These are phyloP conservation scores for Trachymyrmex cornetzi DNA, from an alignment of 1,140 invertebrate species.

Conservation along the genomic window DNA sequence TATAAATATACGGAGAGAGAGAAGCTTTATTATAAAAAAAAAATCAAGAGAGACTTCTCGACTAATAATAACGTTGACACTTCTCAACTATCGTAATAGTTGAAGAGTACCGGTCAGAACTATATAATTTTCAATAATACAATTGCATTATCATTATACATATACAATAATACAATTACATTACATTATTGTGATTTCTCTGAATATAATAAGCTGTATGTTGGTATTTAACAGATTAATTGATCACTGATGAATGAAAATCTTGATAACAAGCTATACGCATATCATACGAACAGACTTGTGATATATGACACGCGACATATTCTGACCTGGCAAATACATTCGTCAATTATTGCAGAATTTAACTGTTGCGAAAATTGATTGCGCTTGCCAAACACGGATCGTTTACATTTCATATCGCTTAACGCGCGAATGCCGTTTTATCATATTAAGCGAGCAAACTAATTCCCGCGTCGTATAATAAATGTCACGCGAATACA, in stretches of 20 bases:
- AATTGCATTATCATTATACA: too few species aligned
- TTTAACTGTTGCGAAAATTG: constrained; percentile 65
- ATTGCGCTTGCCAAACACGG: constrained; percentile 50
- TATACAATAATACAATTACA: too few species aligned
- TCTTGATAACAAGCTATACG: constrained; percentile 37
- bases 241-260: constrained; percentile 10
- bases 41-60: background rate
- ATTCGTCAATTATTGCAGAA: constrained; percentile 61
- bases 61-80: too few species aligned
- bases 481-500: constrained; percentile 43
- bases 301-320: constrained; percentile 49
- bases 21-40: background rate
- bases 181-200: background rate
- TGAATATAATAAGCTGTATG: background rate
- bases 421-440: constrained; percentile 62
- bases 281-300: constrained; percentile 25
- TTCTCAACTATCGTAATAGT: background rate
- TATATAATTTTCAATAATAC: background rate
- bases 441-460: constrained; percentile 60
- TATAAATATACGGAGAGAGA: background rate
- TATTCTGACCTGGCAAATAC: constrained; percentile 49
- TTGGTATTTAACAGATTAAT: constrained; percentile 12
- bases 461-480: constrained; percentile 46
- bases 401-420: constrained; percentile 63
- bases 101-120: background rate